Conservation (phyloP, 2,888 invertebrate genomes). For the Alcis repandata region DNA sequence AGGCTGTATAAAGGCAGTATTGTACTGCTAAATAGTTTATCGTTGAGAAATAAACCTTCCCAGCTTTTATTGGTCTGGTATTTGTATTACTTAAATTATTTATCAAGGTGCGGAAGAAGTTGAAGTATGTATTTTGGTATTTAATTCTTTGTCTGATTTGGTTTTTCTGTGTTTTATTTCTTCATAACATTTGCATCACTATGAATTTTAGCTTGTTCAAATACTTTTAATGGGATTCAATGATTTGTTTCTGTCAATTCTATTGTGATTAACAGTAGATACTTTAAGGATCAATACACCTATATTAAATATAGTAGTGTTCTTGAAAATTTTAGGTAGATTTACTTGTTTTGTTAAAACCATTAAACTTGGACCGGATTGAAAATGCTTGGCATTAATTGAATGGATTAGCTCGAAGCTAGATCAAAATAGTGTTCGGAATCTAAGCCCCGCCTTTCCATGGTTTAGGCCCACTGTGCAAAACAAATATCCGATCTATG, state of each 20-base stretch:
- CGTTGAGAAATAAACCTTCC: slow-evolving; percentile 40
- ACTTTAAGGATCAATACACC: no score
- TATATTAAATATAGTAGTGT: no score
- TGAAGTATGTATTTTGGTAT: slow-evolving; percentile 8
- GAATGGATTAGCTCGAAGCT: slow-evolving; percentile 30
- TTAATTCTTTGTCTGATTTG: background rate
- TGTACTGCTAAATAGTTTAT: slow-evolving; percentile 52
- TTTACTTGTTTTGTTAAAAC: background rate
- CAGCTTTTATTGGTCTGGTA: slow-evolving; percentile 42
- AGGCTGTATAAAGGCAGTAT: slow-evolving; percentile 37
- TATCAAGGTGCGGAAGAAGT: slow-evolving; percentile 2
- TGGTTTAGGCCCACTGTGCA: background rate
- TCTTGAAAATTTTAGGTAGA: no score
- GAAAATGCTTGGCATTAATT: background rate
- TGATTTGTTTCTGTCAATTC: no score
- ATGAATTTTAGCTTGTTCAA: no score
- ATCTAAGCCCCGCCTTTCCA: slow-evolving; percentile 30
- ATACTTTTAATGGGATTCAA: no score
- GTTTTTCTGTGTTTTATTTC: background rate
- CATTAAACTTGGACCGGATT: background rate
- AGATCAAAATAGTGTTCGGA: slow-evolving; percentile 29
- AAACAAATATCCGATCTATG: background rate
- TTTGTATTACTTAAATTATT: slow-evolving; percentile 41
- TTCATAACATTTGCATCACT: no score
- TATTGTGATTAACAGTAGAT: no score